A percentile compares a stretch with the other conserved stretches of the same genome.
Evolutionary conservation across 2,113 vertebrate genomes (phyloP).

Genomic region (Macrotus californicus): DNA sequence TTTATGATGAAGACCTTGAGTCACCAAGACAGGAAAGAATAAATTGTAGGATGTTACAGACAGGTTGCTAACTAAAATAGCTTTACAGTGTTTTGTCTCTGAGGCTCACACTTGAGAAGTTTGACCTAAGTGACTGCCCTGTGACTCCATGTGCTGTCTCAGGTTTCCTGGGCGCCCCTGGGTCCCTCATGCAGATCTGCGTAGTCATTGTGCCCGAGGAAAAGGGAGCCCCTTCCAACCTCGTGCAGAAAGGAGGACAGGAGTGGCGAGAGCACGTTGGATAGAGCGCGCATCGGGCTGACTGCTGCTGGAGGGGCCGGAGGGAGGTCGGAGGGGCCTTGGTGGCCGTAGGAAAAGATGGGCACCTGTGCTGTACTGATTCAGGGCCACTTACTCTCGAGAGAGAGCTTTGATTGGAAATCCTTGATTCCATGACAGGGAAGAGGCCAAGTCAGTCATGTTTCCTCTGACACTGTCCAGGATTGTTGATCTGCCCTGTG

Average conservation of each 20-base stretch:
- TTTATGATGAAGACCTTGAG: background rate
- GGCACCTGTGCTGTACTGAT: background rate
- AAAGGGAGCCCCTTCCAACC: background rate
- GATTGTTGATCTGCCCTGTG: rapidly evolving
- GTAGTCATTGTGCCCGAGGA: background rate
- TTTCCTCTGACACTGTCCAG: background rate
- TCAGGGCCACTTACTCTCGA: background rate
- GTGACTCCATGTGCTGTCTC: background rate
- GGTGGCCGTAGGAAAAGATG: background rate
- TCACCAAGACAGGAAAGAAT: background rate
- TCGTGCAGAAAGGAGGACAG: no score
- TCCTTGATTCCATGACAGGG: background rate
- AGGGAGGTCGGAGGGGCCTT: rapidly evolving
- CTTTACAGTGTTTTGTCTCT: background rate
- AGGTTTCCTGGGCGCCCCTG: background rate
- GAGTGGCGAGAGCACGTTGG: background rate
- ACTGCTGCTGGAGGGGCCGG: background rate
- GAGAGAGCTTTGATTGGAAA: background rate
- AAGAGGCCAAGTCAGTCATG: no score
- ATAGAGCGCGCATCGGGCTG: background rate
- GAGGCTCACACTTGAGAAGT: background rate
- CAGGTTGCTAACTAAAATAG: background rate
- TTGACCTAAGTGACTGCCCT: background rate
- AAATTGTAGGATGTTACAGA: background rate
- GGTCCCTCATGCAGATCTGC: background rate